Percentiles rank a stretch among this genome's conserved stretches.
Conservation (phyloP, 2,113 vertebrate species). For the Bufo gargarizans region DNA sequence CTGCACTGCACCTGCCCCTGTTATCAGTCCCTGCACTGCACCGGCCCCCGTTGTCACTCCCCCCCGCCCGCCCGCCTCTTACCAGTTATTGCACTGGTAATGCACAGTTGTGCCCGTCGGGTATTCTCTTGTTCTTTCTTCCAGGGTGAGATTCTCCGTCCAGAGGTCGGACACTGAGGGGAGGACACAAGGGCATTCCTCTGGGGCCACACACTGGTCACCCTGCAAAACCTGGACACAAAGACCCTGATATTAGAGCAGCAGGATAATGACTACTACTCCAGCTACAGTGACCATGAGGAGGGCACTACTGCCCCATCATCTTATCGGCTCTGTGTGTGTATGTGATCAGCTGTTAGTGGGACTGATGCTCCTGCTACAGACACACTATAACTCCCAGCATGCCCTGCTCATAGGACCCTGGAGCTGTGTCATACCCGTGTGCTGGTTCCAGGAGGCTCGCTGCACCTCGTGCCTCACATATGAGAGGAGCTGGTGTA, state of each 20-base stretch:
- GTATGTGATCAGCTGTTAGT: no score
- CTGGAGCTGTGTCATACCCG: no score
- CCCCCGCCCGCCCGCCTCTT: conserved; percentile 42
- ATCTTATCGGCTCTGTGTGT: no score
- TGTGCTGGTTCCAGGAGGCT: no score
- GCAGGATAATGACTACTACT: neutral
- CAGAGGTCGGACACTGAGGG: conserved; percentile 60
- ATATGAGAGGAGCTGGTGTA: no score
- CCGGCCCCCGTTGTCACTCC: neutral
- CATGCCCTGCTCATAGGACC: no score
- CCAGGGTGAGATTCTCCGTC: conserved; percentile 67
- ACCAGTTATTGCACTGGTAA: conserved; percentile 83
- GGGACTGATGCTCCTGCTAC: no score
- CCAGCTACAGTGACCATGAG: no score
- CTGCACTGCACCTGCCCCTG: neutral
- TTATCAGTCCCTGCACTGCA: neutral
- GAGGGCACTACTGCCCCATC: no score
- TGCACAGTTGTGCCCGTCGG: conserved; percentile 69
- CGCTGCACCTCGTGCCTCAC: no score
- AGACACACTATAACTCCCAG: no score
- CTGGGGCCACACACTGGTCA: conserved; percentile 68
- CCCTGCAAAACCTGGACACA: conserved; percentile 73
- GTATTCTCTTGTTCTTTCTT: conserved; percentile 64
- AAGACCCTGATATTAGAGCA: fast-evolving
- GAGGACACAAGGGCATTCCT: conserved; percentile 74